These are phyloP conservation scores for Amaurobius ferox DNA, from an alignment of 2,888 invertebrate species.

Conservation along the genomic window DNA sequence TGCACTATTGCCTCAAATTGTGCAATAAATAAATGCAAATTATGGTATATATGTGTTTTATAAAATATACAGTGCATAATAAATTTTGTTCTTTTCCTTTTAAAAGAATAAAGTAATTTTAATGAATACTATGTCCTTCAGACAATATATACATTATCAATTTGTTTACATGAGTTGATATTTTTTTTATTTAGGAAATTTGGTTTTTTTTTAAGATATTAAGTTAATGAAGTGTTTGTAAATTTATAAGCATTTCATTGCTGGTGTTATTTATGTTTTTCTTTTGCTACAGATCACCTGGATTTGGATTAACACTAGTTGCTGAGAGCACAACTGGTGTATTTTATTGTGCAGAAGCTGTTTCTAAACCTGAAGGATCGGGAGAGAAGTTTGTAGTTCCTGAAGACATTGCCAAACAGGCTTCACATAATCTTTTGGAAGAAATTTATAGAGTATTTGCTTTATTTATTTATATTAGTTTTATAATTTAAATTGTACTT, in stretches of 20 bases:
- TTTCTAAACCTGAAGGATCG: conserved; percentile 77
- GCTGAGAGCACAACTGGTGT: conserved; percentile 93
- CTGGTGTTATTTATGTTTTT: not conserved
- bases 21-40: too few relatives aligned
- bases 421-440: conserved; percentile 88
- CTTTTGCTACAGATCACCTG: conserved; percentile 77
- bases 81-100: too few relatives aligned
- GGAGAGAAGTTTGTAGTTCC: conserved; percentile 85
- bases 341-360: conserved; percentile 78
- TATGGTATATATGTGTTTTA: too few relatives aligned
- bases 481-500: too few relatives aligned
- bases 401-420: conserved; percentile 92
- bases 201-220: not conserved
- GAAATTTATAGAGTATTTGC: conserved; percentile 85
- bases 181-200: too few relatives aligned
- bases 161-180: too few relatives aligned
- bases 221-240: not conserved
- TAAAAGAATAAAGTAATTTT: too few relatives aligned
- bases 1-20: too few relatives aligned
- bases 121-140: too few relatives aligned
- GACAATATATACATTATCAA: too few relatives aligned
- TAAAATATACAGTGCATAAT: too few relatives aligned
- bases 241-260: conserved; percentile 4
- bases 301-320: conserved; percentile 91
- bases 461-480: not conserved